Base-by-base conservation (phyloP, 2,797 vertebrate species). In the Enteromius mattozi region DNA sequence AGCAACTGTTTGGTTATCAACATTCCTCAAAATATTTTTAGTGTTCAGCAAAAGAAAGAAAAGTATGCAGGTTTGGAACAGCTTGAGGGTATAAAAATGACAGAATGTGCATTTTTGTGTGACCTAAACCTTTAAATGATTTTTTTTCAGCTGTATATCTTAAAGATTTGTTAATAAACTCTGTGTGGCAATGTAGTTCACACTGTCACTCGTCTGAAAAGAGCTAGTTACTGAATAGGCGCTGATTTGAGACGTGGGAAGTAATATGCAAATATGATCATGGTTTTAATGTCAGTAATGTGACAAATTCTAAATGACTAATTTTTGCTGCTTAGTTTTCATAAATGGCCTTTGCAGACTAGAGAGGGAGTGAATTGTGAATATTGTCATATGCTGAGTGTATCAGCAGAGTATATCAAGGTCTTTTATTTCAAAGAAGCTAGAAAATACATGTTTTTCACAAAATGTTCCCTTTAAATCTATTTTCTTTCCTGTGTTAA, bases 211-310 rank as follows among this genome's bases (percentile, higher is more conserved):
- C 14, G 9, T 27, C 24, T 49, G 13, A 72, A 72, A 49, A 72
- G n/a, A 24, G 24, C 70, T 16, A 72, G 70, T 49, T 72, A 16
- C 70, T 72, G 70, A 72, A 72, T 45, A 72, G 45, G 40, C 1
- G 16, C n/a, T 71, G 40, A 42, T 71, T 45, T 45, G 37, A 71
- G 10, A 27, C 2, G n/a, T 72, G 45, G 6, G 70, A 72, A 47
- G 69, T 45, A 40, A 13, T 24, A 72, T 47, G 40, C 47, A 16
- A 27, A 49, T 30, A 24, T 72, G 7, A 27, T 49, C 70, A 72
- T 72, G 6, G 12, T 27, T 72, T 72, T 72, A 72, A 72, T 72
- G 70, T 49, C 70, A 72, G 8, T 72, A 47, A 49, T 0, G 4
- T 68, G 8, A 16, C 24, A 8, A 49, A 27, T 72, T 27, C 42